phyloP scores from a whole-genome alignment of 2,797 vertebrate species.

The Sternotherus odoratus region DNA sequence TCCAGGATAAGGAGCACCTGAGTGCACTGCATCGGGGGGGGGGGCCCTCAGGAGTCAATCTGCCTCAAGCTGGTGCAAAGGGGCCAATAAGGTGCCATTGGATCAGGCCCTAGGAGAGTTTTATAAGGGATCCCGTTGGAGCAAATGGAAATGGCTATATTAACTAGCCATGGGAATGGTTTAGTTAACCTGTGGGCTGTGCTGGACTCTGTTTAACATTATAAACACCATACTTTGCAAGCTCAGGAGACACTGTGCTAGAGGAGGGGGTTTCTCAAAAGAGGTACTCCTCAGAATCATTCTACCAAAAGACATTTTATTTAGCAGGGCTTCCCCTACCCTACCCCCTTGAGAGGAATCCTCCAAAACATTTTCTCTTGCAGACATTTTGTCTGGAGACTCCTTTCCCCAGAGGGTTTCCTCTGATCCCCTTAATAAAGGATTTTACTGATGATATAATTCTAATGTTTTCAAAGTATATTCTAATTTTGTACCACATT shows the following conservation, averaged over 20 bases:
- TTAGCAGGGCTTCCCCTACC: not conserved
- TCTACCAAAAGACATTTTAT: not conserved
- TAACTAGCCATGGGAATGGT: not conserved
- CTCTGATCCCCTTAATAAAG: not conserved
- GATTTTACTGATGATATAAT: not conserved
- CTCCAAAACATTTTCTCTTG: not conserved
- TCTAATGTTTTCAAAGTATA: constrained; percentile 24
- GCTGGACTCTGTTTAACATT: not conserved
- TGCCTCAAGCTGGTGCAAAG: not conserved
- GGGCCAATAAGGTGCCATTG: not conserved
- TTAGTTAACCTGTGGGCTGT: not conserved
- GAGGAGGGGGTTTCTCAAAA: not conserved
- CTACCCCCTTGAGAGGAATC: not conserved
- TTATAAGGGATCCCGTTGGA: not conserved
- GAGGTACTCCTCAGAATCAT: not conserved
- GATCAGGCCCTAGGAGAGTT: not conserved
- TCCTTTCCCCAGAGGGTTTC: not conserved
- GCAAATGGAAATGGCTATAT: too few species aligned
- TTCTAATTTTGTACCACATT: constrained; percentile 9
- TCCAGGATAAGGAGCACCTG: not conserved
- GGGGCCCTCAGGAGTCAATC: not conserved
- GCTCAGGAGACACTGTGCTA: not conserved
- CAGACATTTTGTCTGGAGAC: not conserved
- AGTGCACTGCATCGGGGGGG: not conserved
- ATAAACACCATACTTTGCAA: not conserved